A percentile compares a stretch with the other conserved stretches of the same genome.
Evolutionary conservation across 1,140 invertebrate genomes (phyloP).

Genomic region (Drosophila guanche): DNA sequence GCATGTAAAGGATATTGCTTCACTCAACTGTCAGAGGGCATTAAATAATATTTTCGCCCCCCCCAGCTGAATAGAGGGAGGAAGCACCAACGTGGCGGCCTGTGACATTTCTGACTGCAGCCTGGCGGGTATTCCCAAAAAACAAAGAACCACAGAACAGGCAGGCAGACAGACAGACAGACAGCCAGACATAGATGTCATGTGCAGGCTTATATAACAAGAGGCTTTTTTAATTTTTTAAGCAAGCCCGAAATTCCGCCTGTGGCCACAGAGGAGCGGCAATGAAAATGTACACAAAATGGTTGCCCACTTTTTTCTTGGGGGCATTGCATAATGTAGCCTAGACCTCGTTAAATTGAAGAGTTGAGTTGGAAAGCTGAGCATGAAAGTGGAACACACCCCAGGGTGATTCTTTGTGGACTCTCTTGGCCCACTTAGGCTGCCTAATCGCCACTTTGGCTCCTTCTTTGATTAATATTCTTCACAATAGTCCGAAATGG

Average conservation of each 20-base stretch:
- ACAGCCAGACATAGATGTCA: conserved; percentile 48
- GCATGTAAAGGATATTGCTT: conserved; percentile 80
- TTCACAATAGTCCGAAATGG: not conserved
- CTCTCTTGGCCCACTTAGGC: too few relatives aligned
- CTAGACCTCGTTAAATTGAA: conserved; percentile 27
- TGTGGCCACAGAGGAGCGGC: conserved; percentile 17
- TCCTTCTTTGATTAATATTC: not conserved
- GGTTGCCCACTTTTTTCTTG: conserved; percentile 27
- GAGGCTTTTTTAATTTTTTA: conserved; percentile 71
- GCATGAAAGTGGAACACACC: too few relatives aligned
- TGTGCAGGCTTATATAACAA: conserved; percentile 65
- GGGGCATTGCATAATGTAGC: conserved; percentile 19
- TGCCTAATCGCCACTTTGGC: too few relatives aligned
- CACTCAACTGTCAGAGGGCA: conserved; percentile 75
- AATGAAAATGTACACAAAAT: conserved; percentile 56
- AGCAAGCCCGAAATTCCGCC: conserved; percentile 51
- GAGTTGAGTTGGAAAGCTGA: not conserved
- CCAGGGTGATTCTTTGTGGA: too few relatives aligned
- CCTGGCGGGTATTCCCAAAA: conserved; percentile 41
- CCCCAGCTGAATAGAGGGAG: conserved; percentile 17
- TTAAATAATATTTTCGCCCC: conserved; percentile 76
- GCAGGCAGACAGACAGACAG: conserved; percentile 15
- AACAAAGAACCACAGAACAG: conserved; percentile 15
- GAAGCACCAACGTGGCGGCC: conserved; percentile 31
- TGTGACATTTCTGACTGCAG: conserved; percentile 79